Evolutionary conservation across 2,797 vertebrate genomes (phyloP), one percentile per base, ranked within the genome.

Genomic region (Mormyrus proboscirostris): DNA sequence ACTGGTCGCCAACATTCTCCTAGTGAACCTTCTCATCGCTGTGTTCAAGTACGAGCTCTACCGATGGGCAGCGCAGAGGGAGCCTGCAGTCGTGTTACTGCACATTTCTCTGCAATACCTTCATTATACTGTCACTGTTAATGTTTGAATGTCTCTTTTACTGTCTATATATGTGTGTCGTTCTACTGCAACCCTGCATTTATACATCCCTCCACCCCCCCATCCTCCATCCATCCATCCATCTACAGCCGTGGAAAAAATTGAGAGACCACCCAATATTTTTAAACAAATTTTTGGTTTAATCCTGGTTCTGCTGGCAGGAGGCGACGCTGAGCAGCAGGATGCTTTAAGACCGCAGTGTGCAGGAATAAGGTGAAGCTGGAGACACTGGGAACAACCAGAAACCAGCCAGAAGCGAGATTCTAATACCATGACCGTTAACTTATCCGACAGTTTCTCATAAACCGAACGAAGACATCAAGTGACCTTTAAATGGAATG

Each of bases 11-110:
- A 99, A 99, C 93, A 99, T 99, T 93, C 97, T 99, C 8, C 94
- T 99, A 92, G 99, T 99, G 91, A 99, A 99, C 94, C 94, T 99
- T 91, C 96, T 99, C 89, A 99, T 99, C 88, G 99, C 99, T 0
- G 99, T 99, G 89, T 99, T 99, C 95, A 99, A 99, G 99, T 99
- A 96, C 57, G 96, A 93, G 88, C 90, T 88, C 16, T 22, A 88
- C 88, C 4, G 14, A 19, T 16, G 12, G 47, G 12, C 41, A n/a
- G 22, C 41, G 16, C 53, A n/a, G 1, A 87, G 14, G 25, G 22
- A 41, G 33, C 53, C 47, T 55, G 9, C 29, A 53, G n/a, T 82
- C 19, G 22, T 2, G 1, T 62, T 62, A 10, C 59, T 62, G 0
- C 59, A 1, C 59, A 62, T 25, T 25, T 1, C 59, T 25, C 8